Evolutionary conservation across 1,140 invertebrate genomes (phyloP).

Genomic region (Drosophila burlai): DNA sequence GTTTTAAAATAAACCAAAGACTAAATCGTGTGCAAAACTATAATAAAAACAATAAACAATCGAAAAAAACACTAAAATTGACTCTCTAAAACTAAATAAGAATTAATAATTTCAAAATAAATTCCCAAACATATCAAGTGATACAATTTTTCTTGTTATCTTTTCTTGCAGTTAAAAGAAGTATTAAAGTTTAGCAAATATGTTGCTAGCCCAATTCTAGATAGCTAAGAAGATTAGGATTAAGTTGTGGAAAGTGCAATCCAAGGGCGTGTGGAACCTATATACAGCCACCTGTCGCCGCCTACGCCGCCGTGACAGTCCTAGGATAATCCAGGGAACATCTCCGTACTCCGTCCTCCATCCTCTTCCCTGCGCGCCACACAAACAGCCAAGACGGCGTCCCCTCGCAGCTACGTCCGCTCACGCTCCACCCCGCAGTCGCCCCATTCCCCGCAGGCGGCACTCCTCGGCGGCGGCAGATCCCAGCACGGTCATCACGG

Average conservation of each 20-base stretch:
- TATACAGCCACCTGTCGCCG: not conserved
- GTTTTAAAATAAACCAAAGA: not conserved
- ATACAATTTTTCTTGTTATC: slow-evolving; percentile 1
- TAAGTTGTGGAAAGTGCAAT: slow-evolving; percentile 11
- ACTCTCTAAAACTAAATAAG: not conserved
- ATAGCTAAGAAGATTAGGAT: slow-evolving; percentile 21
- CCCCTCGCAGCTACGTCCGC: slow-evolving; percentile 69
- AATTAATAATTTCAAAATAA: not conserved
- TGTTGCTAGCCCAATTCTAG: slow-evolving; percentile 73
- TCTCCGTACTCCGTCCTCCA: not conserved
- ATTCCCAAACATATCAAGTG: not conserved
- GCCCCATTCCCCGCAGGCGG: slow-evolving; percentile 72
- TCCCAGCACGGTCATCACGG: slow-evolving; percentile 15
- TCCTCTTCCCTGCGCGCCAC: slow-evolving; percentile 6
- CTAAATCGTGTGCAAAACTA: not conserved
- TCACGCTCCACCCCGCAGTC: slow-evolving; percentile 77
- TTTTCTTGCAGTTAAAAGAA: slow-evolving; percentile 53
- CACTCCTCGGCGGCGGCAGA: slow-evolving; percentile 39
- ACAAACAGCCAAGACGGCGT: slow-evolving; percentile 70
- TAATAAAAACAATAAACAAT: not conserved
- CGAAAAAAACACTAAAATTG: not conserved
- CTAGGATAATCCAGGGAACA: not conserved
- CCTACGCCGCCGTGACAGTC: not conserved
- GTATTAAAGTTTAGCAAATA: slow-evolving; percentile 56
- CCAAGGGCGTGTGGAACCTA: not conserved